These are phyloP conservation scores for Lipophrys pholis DNA, from an alignment of 2,113 vertebrate species.

Conservation along the genomic window DNA sequence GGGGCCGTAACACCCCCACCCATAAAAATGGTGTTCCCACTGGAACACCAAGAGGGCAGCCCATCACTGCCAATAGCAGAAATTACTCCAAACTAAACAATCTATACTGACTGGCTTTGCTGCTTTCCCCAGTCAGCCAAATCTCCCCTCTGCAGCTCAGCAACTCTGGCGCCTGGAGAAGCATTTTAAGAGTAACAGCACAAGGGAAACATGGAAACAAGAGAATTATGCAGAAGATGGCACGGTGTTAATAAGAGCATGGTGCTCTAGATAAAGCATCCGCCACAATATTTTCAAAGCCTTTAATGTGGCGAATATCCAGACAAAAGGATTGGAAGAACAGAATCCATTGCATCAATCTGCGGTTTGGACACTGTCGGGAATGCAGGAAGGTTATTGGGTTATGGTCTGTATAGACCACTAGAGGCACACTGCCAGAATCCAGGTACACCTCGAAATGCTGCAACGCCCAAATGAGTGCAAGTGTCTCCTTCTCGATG, in stretches of 20 bases:
- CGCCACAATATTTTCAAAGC: background rate
- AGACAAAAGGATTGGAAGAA: background rate
- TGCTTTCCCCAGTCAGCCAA: too few species aligned
- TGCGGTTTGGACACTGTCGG: background rate
- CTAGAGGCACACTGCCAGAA: background rate
- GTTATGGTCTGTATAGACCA: background rate
- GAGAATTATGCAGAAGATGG: too few species aligned
- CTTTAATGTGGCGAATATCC: conserved; percentile 1
- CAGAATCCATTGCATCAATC: background rate
- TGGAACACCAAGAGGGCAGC: too few species aligned
- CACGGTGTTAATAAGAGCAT: background rate
- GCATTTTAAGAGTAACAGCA: too few species aligned
- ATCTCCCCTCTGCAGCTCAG: too few species aligned
- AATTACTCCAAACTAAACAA: too few species aligned
- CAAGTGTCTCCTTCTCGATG: background rate
- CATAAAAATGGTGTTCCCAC: too few species aligned
- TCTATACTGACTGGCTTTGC: too few species aligned
- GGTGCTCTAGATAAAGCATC: background rate
- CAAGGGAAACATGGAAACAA: too few species aligned
- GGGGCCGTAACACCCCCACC: too few species aligned
- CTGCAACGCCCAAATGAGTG: background rate
- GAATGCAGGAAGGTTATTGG: background rate
- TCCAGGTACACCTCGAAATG: background rate
- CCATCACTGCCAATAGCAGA: too few species aligned
- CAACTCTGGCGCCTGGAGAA: too few species aligned